Percentiles rank a stretch among this genome's conserved stretches.
Conservation (phyloP, 2,113 vertebrate genomes). For the Bothrops jararaca region DNA sequence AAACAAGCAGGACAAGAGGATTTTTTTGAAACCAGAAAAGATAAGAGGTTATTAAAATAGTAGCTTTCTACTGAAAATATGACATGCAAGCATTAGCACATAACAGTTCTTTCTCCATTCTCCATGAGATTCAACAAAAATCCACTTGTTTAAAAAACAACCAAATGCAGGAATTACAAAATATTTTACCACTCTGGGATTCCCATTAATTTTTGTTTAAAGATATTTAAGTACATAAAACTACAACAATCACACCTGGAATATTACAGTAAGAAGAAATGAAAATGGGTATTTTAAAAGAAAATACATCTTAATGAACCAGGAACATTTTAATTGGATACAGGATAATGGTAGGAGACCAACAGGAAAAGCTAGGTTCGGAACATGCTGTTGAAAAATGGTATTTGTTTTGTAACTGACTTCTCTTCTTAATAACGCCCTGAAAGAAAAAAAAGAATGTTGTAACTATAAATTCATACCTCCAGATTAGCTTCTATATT, state of each 20-base stretch:
- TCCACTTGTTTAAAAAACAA: conserved; percentile 59
- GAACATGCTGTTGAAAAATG: conserved; percentile 62
- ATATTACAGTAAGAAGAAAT: conserved; percentile 63
- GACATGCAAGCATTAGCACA: conserved; percentile 69
- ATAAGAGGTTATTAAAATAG: conserved; percentile 61
- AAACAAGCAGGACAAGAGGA: conserved; percentile 61
- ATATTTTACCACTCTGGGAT: conserved; percentile 57
- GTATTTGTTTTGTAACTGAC: conserved; percentile 48
- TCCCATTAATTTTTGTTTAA: conserved; percentile 59
- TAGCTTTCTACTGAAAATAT: conserved; percentile 62
- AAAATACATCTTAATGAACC: conserved; percentile 65
- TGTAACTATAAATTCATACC: conserved; percentile 24
- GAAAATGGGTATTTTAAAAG: conserved; percentile 65
- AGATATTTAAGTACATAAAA: conserved; percentile 70
- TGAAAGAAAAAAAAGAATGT: conserved; percentile 56
- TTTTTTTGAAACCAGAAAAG: conserved; percentile 59
- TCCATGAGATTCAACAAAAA: conserved; percentile 59
- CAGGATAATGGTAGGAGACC: conserved; percentile 35
- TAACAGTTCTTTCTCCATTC: conserved; percentile 52
- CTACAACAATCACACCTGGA: conserved; percentile 71
- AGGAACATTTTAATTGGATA: conserved; percentile 37
- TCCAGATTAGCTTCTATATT: neutral
- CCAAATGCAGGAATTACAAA: conserved; percentile 62
- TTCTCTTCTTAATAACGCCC: conserved; percentile 74
- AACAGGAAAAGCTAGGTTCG: conserved; percentile 56